Conservation (phyloP, 1,140 invertebrate genomes). For the Calephelis virginiensis region DNA sequence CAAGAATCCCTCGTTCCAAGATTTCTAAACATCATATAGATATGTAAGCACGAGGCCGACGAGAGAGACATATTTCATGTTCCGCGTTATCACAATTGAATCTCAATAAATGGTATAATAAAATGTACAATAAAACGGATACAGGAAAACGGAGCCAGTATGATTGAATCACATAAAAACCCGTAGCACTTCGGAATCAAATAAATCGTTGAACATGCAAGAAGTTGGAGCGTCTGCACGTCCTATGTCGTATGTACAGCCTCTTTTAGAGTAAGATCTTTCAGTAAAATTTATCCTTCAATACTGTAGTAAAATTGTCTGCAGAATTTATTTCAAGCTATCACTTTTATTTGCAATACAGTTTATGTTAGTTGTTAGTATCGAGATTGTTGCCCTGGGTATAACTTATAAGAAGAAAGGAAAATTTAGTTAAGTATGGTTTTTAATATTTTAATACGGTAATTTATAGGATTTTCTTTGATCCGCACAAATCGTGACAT, state of each 20-base stretch:
- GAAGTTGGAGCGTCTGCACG: slow-evolving; percentile 7
- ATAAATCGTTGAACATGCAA: slow-evolving; percentile 6
- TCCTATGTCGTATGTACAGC: slow-evolving; percentile 9
- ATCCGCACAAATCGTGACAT: too few species aligned
- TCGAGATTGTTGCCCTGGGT: too few species aligned
- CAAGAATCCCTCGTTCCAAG: too few species aligned
- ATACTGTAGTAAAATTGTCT: slow-evolving; percentile 1
- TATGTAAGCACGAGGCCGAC: too few species aligned
- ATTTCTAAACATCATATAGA: too few species aligned
- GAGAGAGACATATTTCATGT: too few species aligned
- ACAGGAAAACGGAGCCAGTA: slow-evolving; percentile 1
- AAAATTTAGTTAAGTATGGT: too few species aligned
- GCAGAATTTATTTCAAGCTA: background rate
- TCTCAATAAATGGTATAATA: slow-evolving; percentile 6
- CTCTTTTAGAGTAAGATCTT: slow-evolving; percentile 3
- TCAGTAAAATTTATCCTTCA: background rate
- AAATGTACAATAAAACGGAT: slow-evolving; percentile 15
- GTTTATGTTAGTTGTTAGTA: background rate
- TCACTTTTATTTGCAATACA: background rate
- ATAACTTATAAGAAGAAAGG: too few species aligned
- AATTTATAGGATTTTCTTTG: too few species aligned
- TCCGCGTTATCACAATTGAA: background rate
- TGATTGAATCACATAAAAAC: slow-evolving; percentile 16
- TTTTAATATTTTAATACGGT: too few species aligned
- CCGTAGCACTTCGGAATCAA: slow-evolving; percentile 4